These are phyloP conservation scores for Zaprionus nigranus DNA, from an alignment of 1,140 invertebrate species.

Conservation along the genomic window DNA sequence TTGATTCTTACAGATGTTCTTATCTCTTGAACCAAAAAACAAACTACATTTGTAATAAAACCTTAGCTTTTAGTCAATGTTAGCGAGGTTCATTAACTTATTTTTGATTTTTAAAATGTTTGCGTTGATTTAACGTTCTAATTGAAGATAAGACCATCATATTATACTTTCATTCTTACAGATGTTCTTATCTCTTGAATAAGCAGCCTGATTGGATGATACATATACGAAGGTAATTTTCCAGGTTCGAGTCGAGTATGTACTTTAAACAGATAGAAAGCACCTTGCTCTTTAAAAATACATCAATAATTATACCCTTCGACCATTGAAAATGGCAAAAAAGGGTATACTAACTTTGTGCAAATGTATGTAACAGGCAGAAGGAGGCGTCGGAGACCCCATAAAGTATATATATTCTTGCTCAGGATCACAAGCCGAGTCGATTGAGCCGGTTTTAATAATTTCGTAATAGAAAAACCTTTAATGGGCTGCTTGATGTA, in stretches of 20 bases:
- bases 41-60: too few relatives aligned
- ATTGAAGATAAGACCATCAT: background rate
- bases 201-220: background rate
- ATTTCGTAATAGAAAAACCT: background rate
- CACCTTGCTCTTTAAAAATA: background rate
- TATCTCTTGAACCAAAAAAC: background rate
- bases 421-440: too few relatives aligned
- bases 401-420: too few relatives aligned
- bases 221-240: background rate
- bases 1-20: background rate
- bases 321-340: too few relatives aligned
- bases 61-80: too few relatives aligned
- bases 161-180: background rate
- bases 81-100: too few relatives aligned
- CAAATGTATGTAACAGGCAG: too few relatives aligned
- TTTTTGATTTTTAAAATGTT: too few relatives aligned
- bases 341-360: too few relatives aligned
- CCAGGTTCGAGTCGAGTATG: background rate
- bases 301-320: background rate
- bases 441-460: too few relatives aligned
- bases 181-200: background rate
- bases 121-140: background rate
- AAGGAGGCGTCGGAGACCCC: too few relatives aligned
- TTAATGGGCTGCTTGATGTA: too few relatives aligned
- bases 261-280: background rate